Base-by-base conservation (phyloP, 2,797 vertebrate genomes). In the Phaenicophaeus curvirostris region DNA sequence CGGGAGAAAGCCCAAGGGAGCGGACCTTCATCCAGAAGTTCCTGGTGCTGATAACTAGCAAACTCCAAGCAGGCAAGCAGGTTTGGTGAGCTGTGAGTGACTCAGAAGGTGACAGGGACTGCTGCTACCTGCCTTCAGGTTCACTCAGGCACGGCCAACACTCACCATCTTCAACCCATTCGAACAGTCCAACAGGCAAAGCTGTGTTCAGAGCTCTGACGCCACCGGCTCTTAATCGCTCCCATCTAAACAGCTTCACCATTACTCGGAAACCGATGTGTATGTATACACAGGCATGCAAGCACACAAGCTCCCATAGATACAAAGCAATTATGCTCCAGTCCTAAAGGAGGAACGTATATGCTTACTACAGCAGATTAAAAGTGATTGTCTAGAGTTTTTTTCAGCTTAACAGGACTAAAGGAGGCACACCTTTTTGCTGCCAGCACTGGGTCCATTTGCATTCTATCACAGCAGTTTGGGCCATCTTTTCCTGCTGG, bases 371-470 rank as follows among this genome's bases (percentile, higher is more conserved):
- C 1, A 4, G 58, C 75, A 92, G 85, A 94, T 41, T 6, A 15
- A 81, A 93, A 91, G n/a, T 1, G 69, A 85, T 68, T 44, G 61
- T 54, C 94, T 91, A 86, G 28, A 95, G 93, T 39, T 81, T 93
- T 93, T 54, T 74, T 48, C 80, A 55, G 63, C 81, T 69, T 30
- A 13, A 2, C 8, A 91, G 67, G 59, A 55, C 27, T 25, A 67
- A 71, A 82, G 21, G 25, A 85, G 73, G 44, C 75, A 71, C 44
- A 25, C 88, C 89, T 89, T 85, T 62, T 62, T 65, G 35, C 84
- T 14, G 2, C 68, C 54, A 87, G 63, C 3, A 2, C 39, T 13
- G 4, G 16, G 33, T 23, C 12, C 1, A 18, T 21, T 17, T 18
- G 50, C 31, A 35, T 27, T 78, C 65, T 55, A 44, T 63, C 67